Base-by-base conservation (phyloP, 2,888 invertebrate genomes). In the Drosophila diplacantha region DNA sequence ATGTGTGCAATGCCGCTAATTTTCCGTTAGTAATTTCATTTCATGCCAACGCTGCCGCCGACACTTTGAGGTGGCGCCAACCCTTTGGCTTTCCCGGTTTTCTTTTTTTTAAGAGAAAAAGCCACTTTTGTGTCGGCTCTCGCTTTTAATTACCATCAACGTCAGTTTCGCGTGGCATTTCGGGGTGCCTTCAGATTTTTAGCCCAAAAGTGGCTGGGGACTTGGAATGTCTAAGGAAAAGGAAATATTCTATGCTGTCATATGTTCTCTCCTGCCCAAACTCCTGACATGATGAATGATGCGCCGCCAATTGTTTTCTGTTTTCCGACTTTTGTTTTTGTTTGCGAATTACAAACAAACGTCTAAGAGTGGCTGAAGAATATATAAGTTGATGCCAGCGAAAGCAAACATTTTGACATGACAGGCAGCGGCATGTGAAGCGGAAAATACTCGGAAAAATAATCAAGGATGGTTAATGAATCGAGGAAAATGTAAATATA, bases 1-100 rank as follows among this genome's bases (percentile, higher is more conserved):
- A 62, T 67, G 75, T 78, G 75, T 71, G 68, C 70, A 72, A 58
- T 71, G 61, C 41, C 76, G 71, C 73, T 75, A 84, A 84, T 82
- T 84, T 83, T 83, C 72, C 82, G 75, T 75, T 79, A 69, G 75
- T 77, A 84, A 83, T 83, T 81, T 74, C 75, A 83, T 84, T 84
- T 73, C 41, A 71, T 50, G 73, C 58, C 57, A 44, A 38, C 51
- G 51, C 65, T 62, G 46, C 46, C 31, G 31, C 37, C 11, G 39
- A 47, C 39, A 60, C 56, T 47, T 32, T 57, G 54, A 38, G 55
- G 52, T 56, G 55, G 53, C 39, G 56, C 56, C 56, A 29, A 20
- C 29, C 44, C 31, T 20, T 44, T 29, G 18, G 3, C 2, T 43
- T 44, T 26, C 18, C 43, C 16, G 26, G 11, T 3, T 44, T n/a